phyloP scores from a whole-genome alignment of 2,797 vertebrate genomes.

The Leuciscus waleckii region DNA sequence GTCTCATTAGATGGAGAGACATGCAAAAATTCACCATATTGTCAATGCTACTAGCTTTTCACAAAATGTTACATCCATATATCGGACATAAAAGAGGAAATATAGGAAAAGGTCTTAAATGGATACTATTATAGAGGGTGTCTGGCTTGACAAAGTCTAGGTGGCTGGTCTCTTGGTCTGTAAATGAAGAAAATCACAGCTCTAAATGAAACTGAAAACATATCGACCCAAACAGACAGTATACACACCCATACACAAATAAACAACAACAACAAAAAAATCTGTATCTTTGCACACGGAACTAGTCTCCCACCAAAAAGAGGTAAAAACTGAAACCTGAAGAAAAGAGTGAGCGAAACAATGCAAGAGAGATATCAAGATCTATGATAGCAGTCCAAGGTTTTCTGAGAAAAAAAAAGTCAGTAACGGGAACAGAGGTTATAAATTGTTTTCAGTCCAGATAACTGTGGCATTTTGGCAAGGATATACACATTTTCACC shows the following conservation, averaged over 20 bases:
- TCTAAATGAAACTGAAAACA: not conserved
- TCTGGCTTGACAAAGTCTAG: not conserved
- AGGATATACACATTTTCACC: constrained; percentile 39
- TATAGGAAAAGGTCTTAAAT: not conserved
- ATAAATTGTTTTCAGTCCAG: constrained; percentile 28
- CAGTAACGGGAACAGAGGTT: constrained; percentile 8
- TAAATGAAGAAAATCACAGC: not conserved
- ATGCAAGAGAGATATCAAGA: constrained; percentile 3
- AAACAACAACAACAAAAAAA: not conserved
- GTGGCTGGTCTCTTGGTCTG: not conserved
- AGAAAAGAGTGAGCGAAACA: not conserved
- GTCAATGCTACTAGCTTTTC: not conserved
- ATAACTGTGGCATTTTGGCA: constrained; percentile 48
- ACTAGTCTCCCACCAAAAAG: not conserved
- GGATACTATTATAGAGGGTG: not conserved
- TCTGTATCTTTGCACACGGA: not conserved
- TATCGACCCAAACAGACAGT: not conserved
- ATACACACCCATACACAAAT: not conserved
- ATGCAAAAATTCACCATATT: not conserved
- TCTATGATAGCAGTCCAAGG: constrained; percentile 20
- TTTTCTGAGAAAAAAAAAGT: not conserved
- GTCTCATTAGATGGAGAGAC: not conserved
- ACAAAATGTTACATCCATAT: not conserved
- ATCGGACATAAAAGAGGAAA: not conserved
- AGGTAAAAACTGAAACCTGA: not conserved